Base-by-base conservation (phyloP, 2,113 vertebrate genomes). In the Vanacampus margaritifer region DNA sequence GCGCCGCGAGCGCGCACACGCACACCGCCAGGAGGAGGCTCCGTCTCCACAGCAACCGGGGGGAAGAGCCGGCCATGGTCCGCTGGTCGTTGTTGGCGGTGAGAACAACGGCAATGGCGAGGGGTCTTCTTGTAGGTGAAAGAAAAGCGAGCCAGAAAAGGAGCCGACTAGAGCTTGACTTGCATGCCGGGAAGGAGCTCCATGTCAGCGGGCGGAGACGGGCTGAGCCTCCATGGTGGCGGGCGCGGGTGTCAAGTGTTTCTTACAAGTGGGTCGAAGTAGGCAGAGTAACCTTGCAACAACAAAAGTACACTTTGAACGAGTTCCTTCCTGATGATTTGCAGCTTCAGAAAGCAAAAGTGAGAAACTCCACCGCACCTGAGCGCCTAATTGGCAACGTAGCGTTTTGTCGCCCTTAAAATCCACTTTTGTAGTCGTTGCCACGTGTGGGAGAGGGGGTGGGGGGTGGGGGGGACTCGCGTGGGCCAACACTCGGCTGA, bases 31-130 rank as follows among this genome's bases (percentile, higher is more conserved):
- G 39, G 74, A 92, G 79, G 72, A 91, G 23, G 65, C 84, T 87
- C 84, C 82, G 88, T 91, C 85, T 91, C 90, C 90, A 91, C 36
- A 80, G 84, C 82, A 87, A 84, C 84, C 76, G 35, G 79, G 85
- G 81, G 28, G 74, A 74, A 73, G 39, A 6, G 66, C 78, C 71
- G 67, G 81, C 84, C 91, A 91, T 91, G 72, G 71, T 81, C 28
- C 35, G 59, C 0, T n/a, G 58, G 21, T 35, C 0, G 21, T 41
- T n/a, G 32, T 17, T 5, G 57, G 5, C 32, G 10, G 19, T n/a
- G 12, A 39, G 11, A 11, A n/a, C 37, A 21, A 21, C 12, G 51
- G 2, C 10, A 26, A 24, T 14, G 26, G 16, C 2, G 12, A 2
- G 17, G 14, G 54, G 32, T 5, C n/a, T 41, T 19, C 43, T 46